Percentiles rank a stretch among this genome's conserved stretches.
Conservation (phyloP, 2,888 invertebrate genomes). For the Stegophylla sp. region DNA sequence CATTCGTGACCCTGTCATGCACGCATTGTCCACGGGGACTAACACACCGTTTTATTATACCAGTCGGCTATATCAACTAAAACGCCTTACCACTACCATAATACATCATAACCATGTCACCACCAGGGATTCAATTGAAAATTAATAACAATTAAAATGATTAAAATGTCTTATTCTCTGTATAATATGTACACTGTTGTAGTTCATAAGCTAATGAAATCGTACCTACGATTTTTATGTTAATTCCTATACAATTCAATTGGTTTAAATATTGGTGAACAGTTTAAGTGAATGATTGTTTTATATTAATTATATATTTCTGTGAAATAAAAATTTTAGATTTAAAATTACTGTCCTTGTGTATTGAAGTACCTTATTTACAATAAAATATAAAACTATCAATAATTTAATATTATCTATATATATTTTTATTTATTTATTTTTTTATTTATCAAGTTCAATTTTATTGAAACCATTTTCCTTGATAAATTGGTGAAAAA, state of each 20-base stretch:
- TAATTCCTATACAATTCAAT: neutral
- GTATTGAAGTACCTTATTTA: too few species aligned
- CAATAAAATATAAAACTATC: too few species aligned
- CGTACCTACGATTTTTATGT: neutral
- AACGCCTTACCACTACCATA: neutral
- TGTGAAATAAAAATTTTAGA: too few species aligned
- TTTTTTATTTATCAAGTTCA: too few species aligned
- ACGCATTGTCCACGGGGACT: conserved; percentile 48
- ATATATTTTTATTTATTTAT: too few species aligned
- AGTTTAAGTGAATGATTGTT: too few species aligned
- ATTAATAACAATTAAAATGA: conserved; percentile 21
- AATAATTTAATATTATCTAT: neutral
- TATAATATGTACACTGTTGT: neutral
- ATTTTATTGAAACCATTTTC: too few species aligned
- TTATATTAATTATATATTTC: too few species aligned
- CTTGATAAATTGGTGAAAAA: too few species aligned
- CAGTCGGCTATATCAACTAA: neutral
- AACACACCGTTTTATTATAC: neutral
- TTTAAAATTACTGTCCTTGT: too few species aligned
- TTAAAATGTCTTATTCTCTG: conserved; percentile 1
- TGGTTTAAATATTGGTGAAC: conserved; percentile 4
- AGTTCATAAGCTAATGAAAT: neutral
- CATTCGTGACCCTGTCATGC: conserved; percentile 41
- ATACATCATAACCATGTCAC: neutral
- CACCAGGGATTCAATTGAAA: conserved; percentile 4